Conservation (phyloP, 2,888 invertebrate genomes). For the Neria commutata region DNA sequence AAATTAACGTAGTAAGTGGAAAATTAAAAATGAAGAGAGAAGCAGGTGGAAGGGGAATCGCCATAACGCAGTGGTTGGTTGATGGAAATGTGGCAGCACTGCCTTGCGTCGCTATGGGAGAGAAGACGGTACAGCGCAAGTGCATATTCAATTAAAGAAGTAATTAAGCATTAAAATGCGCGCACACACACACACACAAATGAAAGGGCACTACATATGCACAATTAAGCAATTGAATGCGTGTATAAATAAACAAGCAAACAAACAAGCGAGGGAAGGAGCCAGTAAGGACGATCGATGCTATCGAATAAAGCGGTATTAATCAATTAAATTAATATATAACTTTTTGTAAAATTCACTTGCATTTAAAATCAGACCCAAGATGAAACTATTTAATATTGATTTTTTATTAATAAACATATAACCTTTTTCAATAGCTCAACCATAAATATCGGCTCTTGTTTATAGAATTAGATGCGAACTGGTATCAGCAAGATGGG, state of each 20-base stretch:
- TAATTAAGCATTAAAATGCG: slow-evolving; percentile 49
- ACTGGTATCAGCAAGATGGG: too few species aligned
- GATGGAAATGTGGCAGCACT: slow-evolving; percentile 20
- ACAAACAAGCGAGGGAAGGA: neutral
- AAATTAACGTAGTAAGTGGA: slow-evolving; percentile 25
- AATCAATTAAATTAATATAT: too few species aligned
- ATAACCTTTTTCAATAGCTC: too few species aligned
- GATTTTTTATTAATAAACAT: too few species aligned
- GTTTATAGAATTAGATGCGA: too few species aligned
- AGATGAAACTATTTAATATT: too few species aligned
- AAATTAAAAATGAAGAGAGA: slow-evolving; percentile 18
- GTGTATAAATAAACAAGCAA: neutral
- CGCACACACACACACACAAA: slow-evolving; percentile 14
- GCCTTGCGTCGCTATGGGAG: neutral
- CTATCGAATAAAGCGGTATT: too few species aligned
- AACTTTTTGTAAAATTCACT: too few species aligned
- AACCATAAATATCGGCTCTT: too few species aligned
- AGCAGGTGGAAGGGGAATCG: neutral
- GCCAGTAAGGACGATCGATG: too few species aligned
- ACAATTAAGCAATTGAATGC: neutral
- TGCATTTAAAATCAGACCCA: too few species aligned
- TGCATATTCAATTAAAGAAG: slow-evolving; percentile 53
- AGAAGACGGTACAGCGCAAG: slow-evolving; percentile 13
- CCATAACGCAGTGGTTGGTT: slow-evolving; percentile 7
- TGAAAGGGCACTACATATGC: neutral